Base-by-base conservation (phyloP, 2,888 invertebrate species). In the Ditylenchus weischeri region DNA sequence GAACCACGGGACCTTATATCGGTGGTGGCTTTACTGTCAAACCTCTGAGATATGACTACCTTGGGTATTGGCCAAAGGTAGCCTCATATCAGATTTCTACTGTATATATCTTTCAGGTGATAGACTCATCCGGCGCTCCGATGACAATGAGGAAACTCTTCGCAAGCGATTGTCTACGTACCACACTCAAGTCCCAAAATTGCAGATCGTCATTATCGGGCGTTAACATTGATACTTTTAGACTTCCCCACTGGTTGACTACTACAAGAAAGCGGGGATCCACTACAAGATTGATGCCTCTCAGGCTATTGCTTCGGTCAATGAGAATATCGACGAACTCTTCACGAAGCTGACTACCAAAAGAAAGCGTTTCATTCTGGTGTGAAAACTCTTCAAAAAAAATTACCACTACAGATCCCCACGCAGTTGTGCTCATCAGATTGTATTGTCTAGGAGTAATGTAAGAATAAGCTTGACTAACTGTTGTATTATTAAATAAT, bases 61-160 rank as follows among this genome's bases (percentile, higher is more conserved):
- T 5, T 5, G 29, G 29, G 2, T 2, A 29, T 5, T 29, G 29
- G 5, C 5, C n/a, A n/a, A n/a, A n/a, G 29, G 5, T 29, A 29
- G 5, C 29, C 29, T 29, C 5, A 5, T 29, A 29, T 29, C 29
- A 5, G 29, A 29, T 43, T 43, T 43, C 1, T 3, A 43, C 43
- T 43, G 5, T 29, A 5, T 43, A 10, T 15, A 43, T 43, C 3
- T 15, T 18, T 54, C 13, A 54, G 54, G 54, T 4, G 95, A 98
- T 83, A 89, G 91, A 6, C 85, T 96, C 75, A 88, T 92, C 38
- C 88, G 88, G 73, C 88, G 96, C 66, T 91, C 92, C 13, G 96
- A 96, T 85, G 96, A 96, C 84, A 96, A 92, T 85, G 91, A 89
- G 35, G 90, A 90, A 51, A 90, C 93, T 63, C 85, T 96, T 71